These are phyloP conservation scores for Rhagoletis zephyria DNA, from an alignment of 1,140 invertebrate genomes.

Conservation along the genomic window DNA sequence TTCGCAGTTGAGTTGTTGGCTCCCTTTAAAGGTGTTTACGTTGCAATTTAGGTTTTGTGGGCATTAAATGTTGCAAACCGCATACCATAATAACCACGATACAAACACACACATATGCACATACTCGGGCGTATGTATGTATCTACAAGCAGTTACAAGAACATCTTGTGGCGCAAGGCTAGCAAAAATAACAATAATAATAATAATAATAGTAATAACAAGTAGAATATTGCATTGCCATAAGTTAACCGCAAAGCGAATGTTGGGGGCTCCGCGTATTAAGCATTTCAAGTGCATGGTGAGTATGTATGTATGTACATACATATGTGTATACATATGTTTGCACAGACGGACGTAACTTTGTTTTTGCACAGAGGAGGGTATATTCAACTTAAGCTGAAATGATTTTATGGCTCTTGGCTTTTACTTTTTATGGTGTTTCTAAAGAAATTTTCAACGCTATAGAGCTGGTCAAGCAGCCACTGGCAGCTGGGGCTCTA, in stretches of 20 bases:
- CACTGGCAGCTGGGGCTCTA: neutral
- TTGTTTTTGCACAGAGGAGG: neutral
- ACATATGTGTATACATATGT: neutral
- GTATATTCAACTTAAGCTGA: conserved; percentile 27
- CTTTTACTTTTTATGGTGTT: conserved; percentile 52
- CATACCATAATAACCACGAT: conserved; percentile 11
- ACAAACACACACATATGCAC: too few relatives aligned
- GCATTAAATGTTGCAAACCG: conserved; percentile 37
- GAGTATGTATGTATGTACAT: neutral
- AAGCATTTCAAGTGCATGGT: neutral
- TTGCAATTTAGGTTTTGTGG: conserved; percentile 49
- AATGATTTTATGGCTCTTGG: conserved; percentile 51
- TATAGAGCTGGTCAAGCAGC: neutral
- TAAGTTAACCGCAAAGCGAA: neutral
- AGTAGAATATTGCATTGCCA: conserved; percentile 13
- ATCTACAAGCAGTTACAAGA: neutral
- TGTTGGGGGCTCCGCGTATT: neutral
- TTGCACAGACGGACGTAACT: too few relatives aligned
- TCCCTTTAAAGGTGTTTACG: conserved; percentile 54
- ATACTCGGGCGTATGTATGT: neutral
- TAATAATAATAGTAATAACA: conserved; percentile 44
- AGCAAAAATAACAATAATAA: neutral
- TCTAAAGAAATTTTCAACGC: conserved; percentile 43
- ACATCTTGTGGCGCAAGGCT: neutral
- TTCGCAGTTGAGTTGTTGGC: neutral